These are phyloP conservation scores for Hyphantria cunea DNA, from an alignment of 1,140 invertebrate species.

Conservation along the genomic window DNA sequence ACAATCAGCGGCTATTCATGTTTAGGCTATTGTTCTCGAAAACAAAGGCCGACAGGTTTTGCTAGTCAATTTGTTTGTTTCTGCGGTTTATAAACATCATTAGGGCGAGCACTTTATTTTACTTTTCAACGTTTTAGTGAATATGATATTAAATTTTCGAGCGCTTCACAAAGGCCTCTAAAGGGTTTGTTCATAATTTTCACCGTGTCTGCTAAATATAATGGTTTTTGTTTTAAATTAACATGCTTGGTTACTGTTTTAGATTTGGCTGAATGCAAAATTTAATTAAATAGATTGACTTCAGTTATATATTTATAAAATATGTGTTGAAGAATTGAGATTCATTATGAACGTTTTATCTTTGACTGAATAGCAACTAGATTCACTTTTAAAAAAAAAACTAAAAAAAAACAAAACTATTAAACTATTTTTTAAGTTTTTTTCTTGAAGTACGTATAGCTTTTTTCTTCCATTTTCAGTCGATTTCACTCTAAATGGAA, in stretches of 20 bases:
- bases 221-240: neutral
- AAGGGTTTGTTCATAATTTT: slow-evolving; percentile 1
- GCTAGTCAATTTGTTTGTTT: slow-evolving; percentile 29
- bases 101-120: slow-evolving; percentile 11
- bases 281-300: neutral
- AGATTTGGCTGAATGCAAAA: neutral
- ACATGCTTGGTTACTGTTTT: neutral
- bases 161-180: slow-evolving; percentile 20
- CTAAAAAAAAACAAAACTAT: no score
- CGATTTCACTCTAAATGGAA: no score
- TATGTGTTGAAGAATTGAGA: neutral
- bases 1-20: slow-evolving; percentile 32
- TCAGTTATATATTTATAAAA: neutral
- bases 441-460: no score
- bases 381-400: no score
- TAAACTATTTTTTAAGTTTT: no score
- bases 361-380: no score
- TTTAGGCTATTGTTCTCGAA: slow-evolving; percentile 19
- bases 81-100: slow-evolving; percentile 14
- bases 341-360: no score
- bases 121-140: slow-evolving; percentile 12
- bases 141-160: slow-evolving; percentile 6
- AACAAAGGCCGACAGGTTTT: slow-evolving; percentile 29
- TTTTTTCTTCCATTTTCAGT: no score
- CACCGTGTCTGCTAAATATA: neutral